phyloP scores from a whole-genome alignment of 2,888 invertebrate species.

The Itoplectis maculator region DNA sequence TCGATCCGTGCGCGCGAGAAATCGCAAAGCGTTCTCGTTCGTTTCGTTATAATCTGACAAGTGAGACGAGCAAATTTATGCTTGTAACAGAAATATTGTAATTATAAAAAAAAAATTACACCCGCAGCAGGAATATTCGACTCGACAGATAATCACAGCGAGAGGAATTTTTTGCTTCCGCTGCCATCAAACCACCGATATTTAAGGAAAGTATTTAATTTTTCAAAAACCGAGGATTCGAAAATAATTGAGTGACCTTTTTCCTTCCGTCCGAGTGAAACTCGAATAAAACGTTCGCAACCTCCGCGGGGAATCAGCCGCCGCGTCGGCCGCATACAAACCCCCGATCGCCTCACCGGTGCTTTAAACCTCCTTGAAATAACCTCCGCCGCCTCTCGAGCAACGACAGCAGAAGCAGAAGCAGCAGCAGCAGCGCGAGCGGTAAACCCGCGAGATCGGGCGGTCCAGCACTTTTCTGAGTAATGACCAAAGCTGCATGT shows the following conservation, averaged over 20 bases:
- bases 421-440: slow-evolving; percentile 4
- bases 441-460: slow-evolving; percentile 6
- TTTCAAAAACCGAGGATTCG: background rate
- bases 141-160: too few relatives aligned
- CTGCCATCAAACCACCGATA: background rate
- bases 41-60: background rate
- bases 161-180: too few relatives aligned
- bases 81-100: background rate
- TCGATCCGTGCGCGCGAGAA: background rate
- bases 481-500: slow-evolving; percentile 48
- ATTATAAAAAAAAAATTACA: background rate
- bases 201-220: background rate
- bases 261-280: too few relatives aligned
- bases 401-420: too few relatives aligned
- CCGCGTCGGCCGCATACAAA: too few relatives aligned
- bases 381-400: slow-evolving; percentile 20
- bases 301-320: background rate
- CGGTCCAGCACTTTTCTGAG: slow-evolving; percentile 33
- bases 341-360: slow-evolving; percentile 23
- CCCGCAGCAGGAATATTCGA: too few relatives aligned
- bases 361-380: slow-evolving; percentile 47
- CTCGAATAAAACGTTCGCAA: background rate
- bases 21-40: background rate
- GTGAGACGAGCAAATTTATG: background rate
- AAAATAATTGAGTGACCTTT: too few relatives aligned